A percentile compares a stretch with the other conserved stretches of the same genome.
phyloP scores from a whole-genome alignment of 2,113 vertebrate genomes.

The Chiloscyllium plagiosum region DNA sequence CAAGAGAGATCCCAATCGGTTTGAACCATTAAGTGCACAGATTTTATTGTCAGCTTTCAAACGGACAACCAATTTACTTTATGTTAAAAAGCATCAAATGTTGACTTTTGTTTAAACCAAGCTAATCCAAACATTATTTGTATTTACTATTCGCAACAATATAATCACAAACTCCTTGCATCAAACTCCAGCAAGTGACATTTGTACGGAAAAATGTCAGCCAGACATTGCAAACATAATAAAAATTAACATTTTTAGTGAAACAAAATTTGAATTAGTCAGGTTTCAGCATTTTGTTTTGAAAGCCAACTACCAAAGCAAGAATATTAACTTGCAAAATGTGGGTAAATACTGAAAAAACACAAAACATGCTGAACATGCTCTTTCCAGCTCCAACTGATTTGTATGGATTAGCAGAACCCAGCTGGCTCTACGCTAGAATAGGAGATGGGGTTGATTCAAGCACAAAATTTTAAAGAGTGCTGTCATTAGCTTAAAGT shows the following conservation, averaged over 20 bases:
- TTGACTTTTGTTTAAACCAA: background rate
- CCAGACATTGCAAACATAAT: background rate
- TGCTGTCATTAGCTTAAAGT: constrained; percentile 2
- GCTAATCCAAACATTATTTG: background rate
- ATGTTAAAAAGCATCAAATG: no score
- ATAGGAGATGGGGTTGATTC: background rate
- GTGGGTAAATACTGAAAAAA: constrained; percentile 22
- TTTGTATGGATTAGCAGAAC: background rate
- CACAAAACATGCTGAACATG: constrained; percentile 30
- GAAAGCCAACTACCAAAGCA: constrained; percentile 4
- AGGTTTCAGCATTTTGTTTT: constrained; percentile 8
- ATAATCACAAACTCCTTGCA: background rate
- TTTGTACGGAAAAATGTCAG: background rate
- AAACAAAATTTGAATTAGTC: background rate
- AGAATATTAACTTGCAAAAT: constrained; percentile 16
- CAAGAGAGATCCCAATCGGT: background rate
- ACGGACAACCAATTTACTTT: background rate
- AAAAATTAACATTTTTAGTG: background rate
- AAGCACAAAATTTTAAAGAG: background rate
- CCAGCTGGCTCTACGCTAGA: background rate
- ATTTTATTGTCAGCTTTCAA: background rate
- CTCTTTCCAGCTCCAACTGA: constrained; percentile 12
- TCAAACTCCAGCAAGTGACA: background rate
- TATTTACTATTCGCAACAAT: constrained; percentile 17
- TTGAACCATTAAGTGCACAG: background rate